These are phyloP conservation scores for Laspeyria flexula DNA, from an alignment of 2,888 invertebrate genomes.

Conservation along the genomic window DNA sequence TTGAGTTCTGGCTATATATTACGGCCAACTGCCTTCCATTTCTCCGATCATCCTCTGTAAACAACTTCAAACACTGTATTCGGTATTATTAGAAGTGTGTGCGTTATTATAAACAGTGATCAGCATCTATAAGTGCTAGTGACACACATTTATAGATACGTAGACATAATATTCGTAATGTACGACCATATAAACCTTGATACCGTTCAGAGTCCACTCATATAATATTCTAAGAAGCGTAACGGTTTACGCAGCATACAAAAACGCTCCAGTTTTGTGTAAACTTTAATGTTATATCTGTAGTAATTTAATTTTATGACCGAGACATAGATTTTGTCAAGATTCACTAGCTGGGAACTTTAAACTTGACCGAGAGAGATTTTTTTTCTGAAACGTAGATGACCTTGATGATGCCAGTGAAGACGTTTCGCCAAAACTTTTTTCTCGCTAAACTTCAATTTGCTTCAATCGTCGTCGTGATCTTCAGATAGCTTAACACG, in stretches of 20 bases:
- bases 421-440: conserved; percentile 3
- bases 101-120: conserved; percentile 65
- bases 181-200: conserved; percentile 57
- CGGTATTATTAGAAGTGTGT: conserved; percentile 55
- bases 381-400: conserved; percentile 17
- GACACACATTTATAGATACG: conserved; percentile 68
- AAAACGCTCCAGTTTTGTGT: conserved; percentile 73
- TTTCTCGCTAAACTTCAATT: conserved; percentile 21
- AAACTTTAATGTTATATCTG: conserved; percentile 56
- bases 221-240: conserved; percentile 70
- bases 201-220: conserved; percentile 70
- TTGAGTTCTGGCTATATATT: conserved; percentile 53
- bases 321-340: conserved; percentile 67
- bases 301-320: conserved; percentile 62
- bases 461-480: conserved; percentile 14
- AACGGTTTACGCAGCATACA: conserved; percentile 67
- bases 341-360: conserved; percentile 47
- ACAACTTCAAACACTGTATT: conserved; percentile 42
- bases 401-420: conserved; percentile 16
- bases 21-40: conserved; percentile 52
- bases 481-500: conserved; percentile 13
- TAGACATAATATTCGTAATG: conserved; percentile 73
- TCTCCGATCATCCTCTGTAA: conserved; percentile 34
- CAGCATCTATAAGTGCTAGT: conserved; percentile 66
- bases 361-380: conserved; percentile 27